Conservation (phyloP, 2,888 invertebrate genomes). For the Cheilosia urbana region DNA sequence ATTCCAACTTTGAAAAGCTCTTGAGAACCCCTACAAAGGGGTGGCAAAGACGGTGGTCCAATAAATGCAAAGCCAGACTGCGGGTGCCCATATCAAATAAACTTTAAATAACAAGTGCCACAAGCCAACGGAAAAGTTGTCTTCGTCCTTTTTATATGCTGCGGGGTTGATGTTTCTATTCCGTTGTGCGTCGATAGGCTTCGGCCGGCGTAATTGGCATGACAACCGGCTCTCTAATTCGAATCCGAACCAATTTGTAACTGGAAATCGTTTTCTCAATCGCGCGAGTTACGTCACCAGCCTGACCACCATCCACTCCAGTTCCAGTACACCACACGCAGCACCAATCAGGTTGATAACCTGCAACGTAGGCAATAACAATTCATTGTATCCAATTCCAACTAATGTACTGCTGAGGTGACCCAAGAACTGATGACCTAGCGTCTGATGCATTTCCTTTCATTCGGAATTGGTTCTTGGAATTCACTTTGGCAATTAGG, state of each 20-base stretch:
- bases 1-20: conserved; percentile 33
- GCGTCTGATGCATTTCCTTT: too few relatives aligned
- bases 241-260: conserved; percentile 62
- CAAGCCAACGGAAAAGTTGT: conserved; percentile 37
- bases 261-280: conserved; percentile 40
- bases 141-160: conserved; percentile 19
- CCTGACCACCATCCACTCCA: too few relatives aligned
- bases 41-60: conserved; percentile 3
- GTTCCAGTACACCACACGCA: too few relatives aligned
- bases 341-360: too few relatives aligned
- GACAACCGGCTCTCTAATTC: conserved; percentile 59
- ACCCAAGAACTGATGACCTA: too few relatives aligned
- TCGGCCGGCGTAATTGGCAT: conserved; percentile 62
- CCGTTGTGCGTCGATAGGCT: conserved; percentile 38
- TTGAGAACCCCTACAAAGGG: conserved; percentile 24
- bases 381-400: too few relatives aligned
- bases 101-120: conserved; percentile 47
- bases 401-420: too few relatives aligned
- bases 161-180: neutral
- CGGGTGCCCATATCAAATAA: conserved; percentile 22
- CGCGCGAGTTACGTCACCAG: too few relatives aligned
- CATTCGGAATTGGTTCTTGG: too few relatives aligned
- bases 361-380: too few relatives aligned
- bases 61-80: conserved; percentile 22
- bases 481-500: too few relatives aligned